Percentiles rank a stretch among this genome's conserved stretches.
Evolutionary conservation across 2,113 vertebrate species (phyloP).

Genomic region (Channa argus): DNA sequence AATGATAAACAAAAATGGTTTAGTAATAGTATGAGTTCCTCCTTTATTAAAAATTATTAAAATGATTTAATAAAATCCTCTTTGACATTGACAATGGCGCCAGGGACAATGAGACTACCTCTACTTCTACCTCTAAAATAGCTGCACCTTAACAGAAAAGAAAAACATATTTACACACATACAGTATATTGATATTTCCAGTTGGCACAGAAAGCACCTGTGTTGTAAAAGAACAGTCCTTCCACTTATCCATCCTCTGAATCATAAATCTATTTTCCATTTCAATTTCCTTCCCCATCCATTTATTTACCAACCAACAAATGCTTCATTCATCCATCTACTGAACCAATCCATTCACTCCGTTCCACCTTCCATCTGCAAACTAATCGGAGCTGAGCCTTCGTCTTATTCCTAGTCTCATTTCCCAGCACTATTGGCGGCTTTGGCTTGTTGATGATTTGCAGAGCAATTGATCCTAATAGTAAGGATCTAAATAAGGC

Average conservation of each 20-base stretch:
- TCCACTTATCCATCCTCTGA: background rate
- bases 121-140: background rate
- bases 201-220: background rate
- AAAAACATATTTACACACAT: no score
- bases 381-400: no score
- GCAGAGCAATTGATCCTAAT: background rate
- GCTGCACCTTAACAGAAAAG: background rate
- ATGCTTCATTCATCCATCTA: no score
- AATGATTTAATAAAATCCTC: no score
- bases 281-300: background rate
- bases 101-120: no score
- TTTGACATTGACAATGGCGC: no score
- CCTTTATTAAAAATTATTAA: no score
- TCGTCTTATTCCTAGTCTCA: background rate
- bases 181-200: background rate
- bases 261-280: conserved; percentile 17
- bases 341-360: background rate
- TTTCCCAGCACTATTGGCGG: background rate
- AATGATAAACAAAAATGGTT: no score
- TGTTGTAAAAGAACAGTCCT: background rate
- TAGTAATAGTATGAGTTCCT: no score
- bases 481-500: conserved; percentile 8
- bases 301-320: background rate
- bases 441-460: background rate
- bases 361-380: background rate